A percentile compares a stretch with the other conserved stretches of the same genome.
Conservation (phyloP, 2,888 invertebrate species). For the Geophilus truncorum region DNA sequence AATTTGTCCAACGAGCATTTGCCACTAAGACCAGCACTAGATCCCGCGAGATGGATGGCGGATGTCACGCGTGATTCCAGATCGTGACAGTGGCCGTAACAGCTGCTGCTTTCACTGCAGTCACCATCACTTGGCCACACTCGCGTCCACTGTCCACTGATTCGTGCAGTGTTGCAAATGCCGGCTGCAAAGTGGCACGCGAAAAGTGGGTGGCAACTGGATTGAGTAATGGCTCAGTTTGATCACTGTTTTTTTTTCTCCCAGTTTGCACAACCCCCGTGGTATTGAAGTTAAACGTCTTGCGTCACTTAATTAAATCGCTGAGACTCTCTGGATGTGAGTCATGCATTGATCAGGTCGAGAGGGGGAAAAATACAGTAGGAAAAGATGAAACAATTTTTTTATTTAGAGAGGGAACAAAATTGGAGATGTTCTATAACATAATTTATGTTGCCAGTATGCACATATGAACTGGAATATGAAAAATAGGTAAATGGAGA, state of each 20-base stretch:
- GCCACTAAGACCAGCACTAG: not conserved
- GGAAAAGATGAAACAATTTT: too few relatives aligned
- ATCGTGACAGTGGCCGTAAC: slow-evolving; percentile 7
- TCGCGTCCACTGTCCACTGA: not conserved
- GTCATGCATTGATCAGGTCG: too few relatives aligned
- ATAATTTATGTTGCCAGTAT: too few relatives aligned
- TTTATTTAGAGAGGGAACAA: too few relatives aligned
- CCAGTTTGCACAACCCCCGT: too few relatives aligned
- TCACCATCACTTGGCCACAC: not conserved
- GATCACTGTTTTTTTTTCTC: not conserved
- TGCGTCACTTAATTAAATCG: not conserved
- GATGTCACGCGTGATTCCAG: slow-evolving; percentile 21
- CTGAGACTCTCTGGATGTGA: not conserved
- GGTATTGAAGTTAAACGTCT: too few relatives aligned
- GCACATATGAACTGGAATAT: too few relatives aligned
- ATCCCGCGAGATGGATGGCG: slow-evolving; percentile 5
- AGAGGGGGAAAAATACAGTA: too few relatives aligned
- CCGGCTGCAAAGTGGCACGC: not conserved
- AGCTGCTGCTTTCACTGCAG: not conserved
- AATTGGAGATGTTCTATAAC: too few relatives aligned
- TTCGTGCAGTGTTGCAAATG: not conserved
- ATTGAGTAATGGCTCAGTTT: not conserved
- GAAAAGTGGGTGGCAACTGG: too few relatives aligned
- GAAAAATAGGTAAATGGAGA: too few relatives aligned
- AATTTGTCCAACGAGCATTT: not conserved